Conservation (phyloP, 2,113 vertebrate species). For the Cinclus cinclus region DNA sequence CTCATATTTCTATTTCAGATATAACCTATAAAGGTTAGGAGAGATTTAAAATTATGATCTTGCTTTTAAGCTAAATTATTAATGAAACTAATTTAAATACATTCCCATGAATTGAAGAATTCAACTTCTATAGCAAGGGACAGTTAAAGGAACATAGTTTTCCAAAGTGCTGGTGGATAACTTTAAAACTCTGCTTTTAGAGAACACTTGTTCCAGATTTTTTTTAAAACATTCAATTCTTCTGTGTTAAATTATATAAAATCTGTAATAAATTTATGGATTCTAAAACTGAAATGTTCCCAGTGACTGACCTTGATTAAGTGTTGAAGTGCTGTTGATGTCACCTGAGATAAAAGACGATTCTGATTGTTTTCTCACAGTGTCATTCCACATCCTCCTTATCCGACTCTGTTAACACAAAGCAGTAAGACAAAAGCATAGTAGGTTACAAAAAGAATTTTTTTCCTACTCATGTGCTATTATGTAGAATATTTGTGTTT, state of each 20-base stretch:
- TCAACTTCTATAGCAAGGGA: slow-evolving; percentile 68
- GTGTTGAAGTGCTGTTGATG: slow-evolving; percentile 99
- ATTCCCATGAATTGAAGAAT: slow-evolving; percentile 73
- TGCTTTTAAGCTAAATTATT: slow-evolving; percentile 66
- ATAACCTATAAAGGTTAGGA: slow-evolving; percentile 61
- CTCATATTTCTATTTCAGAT: slow-evolving; percentile 59
- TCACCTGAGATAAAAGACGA: slow-evolving; percentile 99
- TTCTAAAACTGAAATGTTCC: slow-evolving; percentile 75
- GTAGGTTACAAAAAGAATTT: neutral
- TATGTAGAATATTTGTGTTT: neutral
- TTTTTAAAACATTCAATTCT: slow-evolving; percentile 54
- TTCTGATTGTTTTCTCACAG: slow-evolving; percentile 99
- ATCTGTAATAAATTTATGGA: slow-evolving; percentile 48
- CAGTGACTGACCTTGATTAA: slow-evolving; percentile 99
- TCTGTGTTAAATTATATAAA: slow-evolving; percentile 47
- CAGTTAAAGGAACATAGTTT: slow-evolving; percentile 70
- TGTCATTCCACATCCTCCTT: slow-evolving; percentile 99
- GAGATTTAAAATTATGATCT: slow-evolving; percentile 62
- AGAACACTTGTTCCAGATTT: slow-evolving; percentile 29
- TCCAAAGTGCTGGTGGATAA: slow-evolving; percentile 34
- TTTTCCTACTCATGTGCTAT: neutral
- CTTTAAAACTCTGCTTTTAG: slow-evolving; percentile 56
- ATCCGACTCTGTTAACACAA: slow-evolving; percentile 95
- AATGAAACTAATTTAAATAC: slow-evolving; percentile 69
- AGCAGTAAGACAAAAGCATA: slow-evolving; percentile 48